phyloP scores from a whole-genome alignment of 2,113 vertebrate genomes.

The Lepidothrix coronata region DNA sequence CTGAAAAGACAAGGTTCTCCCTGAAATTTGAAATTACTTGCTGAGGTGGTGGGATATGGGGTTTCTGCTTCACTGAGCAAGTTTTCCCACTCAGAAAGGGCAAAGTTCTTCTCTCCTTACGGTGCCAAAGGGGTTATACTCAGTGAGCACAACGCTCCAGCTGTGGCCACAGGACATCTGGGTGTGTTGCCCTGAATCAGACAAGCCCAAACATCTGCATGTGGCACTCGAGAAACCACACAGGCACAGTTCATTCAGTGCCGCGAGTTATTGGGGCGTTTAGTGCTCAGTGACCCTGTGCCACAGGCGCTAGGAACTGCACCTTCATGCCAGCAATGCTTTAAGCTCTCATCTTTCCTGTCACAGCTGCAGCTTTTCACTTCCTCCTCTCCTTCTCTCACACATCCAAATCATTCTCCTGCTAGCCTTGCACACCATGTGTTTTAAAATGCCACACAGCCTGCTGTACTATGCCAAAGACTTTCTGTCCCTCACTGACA shows the following conservation, averaged over 20 bases:
- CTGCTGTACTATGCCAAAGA: constrained; percentile 22
- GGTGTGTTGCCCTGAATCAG: not conserved
- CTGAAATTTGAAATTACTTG: not conserved
- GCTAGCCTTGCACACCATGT: constrained; percentile 35
- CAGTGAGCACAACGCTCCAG: not conserved
- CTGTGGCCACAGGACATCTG: not conserved
- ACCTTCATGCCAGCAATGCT: not conserved
- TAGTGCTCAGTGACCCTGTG: not conserved
- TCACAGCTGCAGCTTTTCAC: not conserved
- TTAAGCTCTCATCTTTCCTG: not conserved
- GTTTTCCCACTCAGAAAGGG: not conserved
- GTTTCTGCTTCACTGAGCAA: not conserved
- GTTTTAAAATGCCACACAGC: constrained; percentile 44
- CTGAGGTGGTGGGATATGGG: not conserved
- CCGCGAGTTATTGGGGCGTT: not conserved
- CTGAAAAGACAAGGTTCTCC: not conserved
- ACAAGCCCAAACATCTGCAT: not conserved
- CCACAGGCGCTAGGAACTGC: not conserved
- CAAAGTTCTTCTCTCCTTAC: not conserved
- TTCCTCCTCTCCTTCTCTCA: not conserved
- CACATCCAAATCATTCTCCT: not conserved
- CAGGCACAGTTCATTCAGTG: not conserved
- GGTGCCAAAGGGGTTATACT: not conserved
- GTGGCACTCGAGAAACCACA: not conserved
- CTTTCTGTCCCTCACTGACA: constrained; percentile 1